Conservation (phyloP, 2,797 vertebrate species). For the Neopelma chrysocephalum region DNA sequence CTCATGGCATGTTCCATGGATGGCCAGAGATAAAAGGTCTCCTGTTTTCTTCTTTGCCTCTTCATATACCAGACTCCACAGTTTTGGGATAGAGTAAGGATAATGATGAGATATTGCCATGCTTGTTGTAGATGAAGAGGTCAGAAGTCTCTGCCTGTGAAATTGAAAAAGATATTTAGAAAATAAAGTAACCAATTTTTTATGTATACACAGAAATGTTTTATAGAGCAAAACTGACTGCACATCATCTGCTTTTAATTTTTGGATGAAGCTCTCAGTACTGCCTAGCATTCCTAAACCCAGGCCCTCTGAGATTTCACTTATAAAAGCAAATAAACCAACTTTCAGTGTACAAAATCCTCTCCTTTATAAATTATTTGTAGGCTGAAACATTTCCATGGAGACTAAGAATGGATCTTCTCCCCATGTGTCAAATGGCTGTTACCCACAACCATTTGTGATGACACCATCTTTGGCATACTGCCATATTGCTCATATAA, state of each 20-base stretch:
- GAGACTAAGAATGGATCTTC: not conserved
- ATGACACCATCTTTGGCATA: not conserved
- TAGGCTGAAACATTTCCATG: not conserved
- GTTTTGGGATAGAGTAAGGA: not conserved
- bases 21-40: not conserved
- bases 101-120: not conserved
- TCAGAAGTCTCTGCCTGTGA: not conserved
- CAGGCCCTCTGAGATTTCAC: not conserved
- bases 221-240: not conserved
- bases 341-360: not conserved
- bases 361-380: not conserved
- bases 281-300: not conserved
- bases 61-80: not conserved
- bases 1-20: not conserved
- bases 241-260: not conserved
- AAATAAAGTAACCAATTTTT: not conserved
- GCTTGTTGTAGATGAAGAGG: not conserved
- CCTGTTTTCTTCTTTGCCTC: not conserved
- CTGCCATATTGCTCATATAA: not conserved
- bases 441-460: not conserved
- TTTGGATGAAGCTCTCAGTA: not conserved
- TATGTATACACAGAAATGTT: not conserved
- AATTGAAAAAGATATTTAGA: not conserved
- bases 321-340: constrained; percentile 24
- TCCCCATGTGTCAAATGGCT: not conserved